Percentiles rank a stretch among this genome's conserved stretches.
Conservation (phyloP, 2,113 vertebrate genomes). For the Anolis carolinensis region DNA sequence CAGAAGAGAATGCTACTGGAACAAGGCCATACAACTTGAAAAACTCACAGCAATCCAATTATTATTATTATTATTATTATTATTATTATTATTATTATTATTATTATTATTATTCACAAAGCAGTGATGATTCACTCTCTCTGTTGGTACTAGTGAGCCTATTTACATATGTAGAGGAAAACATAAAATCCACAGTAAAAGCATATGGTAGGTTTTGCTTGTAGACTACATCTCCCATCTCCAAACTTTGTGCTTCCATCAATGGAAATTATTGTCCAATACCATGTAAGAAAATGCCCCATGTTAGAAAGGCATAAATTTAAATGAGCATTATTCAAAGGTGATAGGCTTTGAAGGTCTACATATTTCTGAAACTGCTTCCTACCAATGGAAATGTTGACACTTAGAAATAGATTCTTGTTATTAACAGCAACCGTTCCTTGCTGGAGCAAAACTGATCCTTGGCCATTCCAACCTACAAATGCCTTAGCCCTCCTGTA, state of each 20-base stretch:
- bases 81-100: too few species aligned
- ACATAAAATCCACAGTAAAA: not conserved
- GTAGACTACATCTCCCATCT: not conserved
- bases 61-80: too few species aligned
- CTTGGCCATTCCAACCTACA: slow-evolving; percentile 26
- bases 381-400: not conserved
- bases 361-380: not conserved
- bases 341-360: not conserved
- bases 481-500: not conserved
- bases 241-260: not conserved
- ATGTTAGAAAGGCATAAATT: not conserved
- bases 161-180: not conserved
- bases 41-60: too few species aligned
- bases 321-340: not conserved
- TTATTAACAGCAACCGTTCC: not conserved
- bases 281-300: not conserved
- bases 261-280: not conserved
- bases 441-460: not conserved
- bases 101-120: too few species aligned
- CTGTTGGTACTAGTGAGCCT: not conserved
- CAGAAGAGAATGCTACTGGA: too few species aligned
- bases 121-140: too few species aligned
- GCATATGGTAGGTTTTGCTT: not conserved
- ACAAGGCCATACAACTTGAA: too few species aligned
- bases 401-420: not conserved